A percentile compares a stretch with the other conserved stretches of the same genome.
These are phyloP conservation scores for Rhyacophila brunnea DNA, from an alignment of 1,140 invertebrate species.

Conservation along the genomic window DNA sequence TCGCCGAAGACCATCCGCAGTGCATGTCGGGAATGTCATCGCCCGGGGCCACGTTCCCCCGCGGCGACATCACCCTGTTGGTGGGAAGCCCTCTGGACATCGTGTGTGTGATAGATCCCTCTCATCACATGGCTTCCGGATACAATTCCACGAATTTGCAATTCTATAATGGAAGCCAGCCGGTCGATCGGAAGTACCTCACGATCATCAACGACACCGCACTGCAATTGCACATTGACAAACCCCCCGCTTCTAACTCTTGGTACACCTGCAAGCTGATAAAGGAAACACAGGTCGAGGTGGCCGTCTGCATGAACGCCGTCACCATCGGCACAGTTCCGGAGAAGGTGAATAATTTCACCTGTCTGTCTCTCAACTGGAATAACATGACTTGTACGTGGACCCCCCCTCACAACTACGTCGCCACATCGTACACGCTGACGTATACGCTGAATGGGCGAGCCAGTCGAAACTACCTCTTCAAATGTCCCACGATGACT, in stretches of 20 bases:
- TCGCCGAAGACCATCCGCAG: not conserved
- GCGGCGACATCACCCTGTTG: slow-evolving; percentile 24
- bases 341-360: slow-evolving; percentile 59
- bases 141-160: slow-evolving; percentile 11
- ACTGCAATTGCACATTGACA: slow-evolving; percentile 12
- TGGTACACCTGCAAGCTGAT: slow-evolving; percentile 25
- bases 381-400: slow-evolving; percentile 66
- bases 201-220: slow-evolving; percentile 13
- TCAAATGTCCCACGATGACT: slow-evolving; percentile 13
- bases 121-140: not conserved
- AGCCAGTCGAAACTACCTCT: slow-evolving; percentile 23
- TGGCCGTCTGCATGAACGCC: slow-evolving; percentile 37
- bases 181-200: slow-evolving; percentile 11
- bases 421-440: slow-evolving; percentile 58
- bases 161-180: slow-evolving; percentile 19
- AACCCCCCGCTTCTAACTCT: slow-evolving; percentile 12
- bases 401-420: slow-evolving; percentile 53
- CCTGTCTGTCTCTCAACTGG: slow-evolving; percentile 66
- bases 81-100: slow-evolving; percentile 13
- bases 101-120: slow-evolving; percentile 11
- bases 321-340: slow-evolving; percentile 49
- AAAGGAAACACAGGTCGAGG: not conserved
- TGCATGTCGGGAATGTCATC: not conserved
- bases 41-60: slow-evolving; percentile 18
- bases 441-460: slow-evolving; percentile 48